phyloP scores from a whole-genome alignment of 2,797 vertebrate genomes.

The Melanotaenia maccullochi region DNA sequence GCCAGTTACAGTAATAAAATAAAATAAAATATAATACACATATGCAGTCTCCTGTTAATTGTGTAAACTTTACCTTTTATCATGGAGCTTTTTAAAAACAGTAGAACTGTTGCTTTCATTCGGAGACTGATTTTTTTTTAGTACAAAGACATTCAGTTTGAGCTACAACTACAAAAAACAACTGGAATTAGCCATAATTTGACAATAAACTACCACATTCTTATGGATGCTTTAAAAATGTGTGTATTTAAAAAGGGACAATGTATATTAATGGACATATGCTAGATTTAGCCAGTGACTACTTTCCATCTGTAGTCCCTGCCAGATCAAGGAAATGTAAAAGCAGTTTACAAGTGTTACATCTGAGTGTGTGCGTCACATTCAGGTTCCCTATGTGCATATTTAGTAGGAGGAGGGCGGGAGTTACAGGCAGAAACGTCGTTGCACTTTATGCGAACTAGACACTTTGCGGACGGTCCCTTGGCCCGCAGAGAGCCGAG shows the following conservation, averaged over 20 bases:
- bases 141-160: background rate
- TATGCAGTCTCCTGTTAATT: background rate
- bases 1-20: background rate
- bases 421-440: background rate
- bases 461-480: slow-evolving; percentile 71
- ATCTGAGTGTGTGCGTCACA: background rate
- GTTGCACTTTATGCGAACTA: slow-evolving; percentile 30
- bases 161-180: background rate
- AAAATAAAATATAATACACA: background rate
- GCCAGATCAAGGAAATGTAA: no score
- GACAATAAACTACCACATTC: background rate
- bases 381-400: background rate
- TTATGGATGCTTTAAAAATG: no score
- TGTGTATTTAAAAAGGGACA: no score
- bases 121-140: background rate
- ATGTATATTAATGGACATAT: no score
- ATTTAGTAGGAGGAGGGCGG: background rate
- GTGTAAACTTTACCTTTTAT: background rate
- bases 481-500: slow-evolving; percentile 34
- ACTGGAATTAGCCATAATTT: background rate
- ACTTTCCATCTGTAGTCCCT: no score
- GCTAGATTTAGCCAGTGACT: no score
- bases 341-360: background rate
- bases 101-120: background rate
- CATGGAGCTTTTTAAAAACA: background rate